Percentiles rank a stretch among this genome's conserved stretches.
These are phyloP conservation scores for Cantharis rustica DNA, from an alignment of 2,888 invertebrate genomes.

Conservation along the genomic window DNA sequence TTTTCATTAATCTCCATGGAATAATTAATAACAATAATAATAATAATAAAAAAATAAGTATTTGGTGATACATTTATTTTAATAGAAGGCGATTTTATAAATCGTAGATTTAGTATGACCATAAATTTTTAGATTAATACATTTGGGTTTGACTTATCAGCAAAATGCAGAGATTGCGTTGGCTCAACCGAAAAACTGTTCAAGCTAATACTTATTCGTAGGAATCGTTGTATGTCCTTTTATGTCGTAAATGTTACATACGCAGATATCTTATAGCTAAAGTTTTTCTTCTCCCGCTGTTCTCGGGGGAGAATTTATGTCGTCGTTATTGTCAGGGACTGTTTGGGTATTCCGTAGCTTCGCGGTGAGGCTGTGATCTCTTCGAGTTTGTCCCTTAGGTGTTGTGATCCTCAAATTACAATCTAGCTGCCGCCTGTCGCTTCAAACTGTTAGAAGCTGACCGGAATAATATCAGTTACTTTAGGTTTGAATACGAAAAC, in stretches of 20 bases:
- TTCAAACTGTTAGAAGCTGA: conserved; percentile 48
- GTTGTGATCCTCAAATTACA: conserved; percentile 57
- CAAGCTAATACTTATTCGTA: conserved; percentile 15
- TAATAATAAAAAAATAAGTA: background rate
- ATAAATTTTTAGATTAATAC: conserved; percentile 2
- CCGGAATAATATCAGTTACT: conserved; percentile 49
- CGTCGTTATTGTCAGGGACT: conserved; percentile 56
- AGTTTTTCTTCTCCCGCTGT: conserved; percentile 17
- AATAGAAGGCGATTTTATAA: background rate
- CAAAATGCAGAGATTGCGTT: conserved; percentile 3
- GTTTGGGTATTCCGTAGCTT: conserved; percentile 50
- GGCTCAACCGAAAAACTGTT: conserved; percentile 3
- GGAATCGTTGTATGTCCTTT: conserved; percentile 13
- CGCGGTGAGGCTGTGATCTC: conserved; percentile 41
- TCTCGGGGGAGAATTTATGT: conserved; percentile 56
- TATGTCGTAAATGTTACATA: conserved; percentile 22
- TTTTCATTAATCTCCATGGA: background rate
- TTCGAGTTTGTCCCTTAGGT: conserved; percentile 50
- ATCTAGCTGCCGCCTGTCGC: conserved; percentile 53
- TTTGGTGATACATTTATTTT: background rate
- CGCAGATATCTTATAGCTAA: conserved; percentile 28
- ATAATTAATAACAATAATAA: background rate
- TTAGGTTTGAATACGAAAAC: conserved; percentile 3
- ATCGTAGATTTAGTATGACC: background rate
- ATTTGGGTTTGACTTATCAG: conserved; percentile 1